Evolutionary conservation across 2,113 vertebrate genomes (phyloP).

Genomic region (Opisthocomus hoazin): DNA sequence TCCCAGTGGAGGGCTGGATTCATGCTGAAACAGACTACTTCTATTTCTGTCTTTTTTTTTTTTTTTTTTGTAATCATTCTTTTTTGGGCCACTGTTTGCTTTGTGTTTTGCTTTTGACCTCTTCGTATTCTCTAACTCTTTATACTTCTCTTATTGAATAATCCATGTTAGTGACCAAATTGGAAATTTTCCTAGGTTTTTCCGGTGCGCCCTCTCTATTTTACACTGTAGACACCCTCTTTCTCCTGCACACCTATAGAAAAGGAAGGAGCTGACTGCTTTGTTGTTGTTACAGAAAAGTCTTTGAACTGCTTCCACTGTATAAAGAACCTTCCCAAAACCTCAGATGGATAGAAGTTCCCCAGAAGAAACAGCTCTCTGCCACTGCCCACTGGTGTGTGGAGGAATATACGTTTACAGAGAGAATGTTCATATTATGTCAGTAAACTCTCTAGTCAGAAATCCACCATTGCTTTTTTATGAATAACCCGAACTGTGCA

Average conservation of each 20-base stretch:
- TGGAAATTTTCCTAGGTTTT: not conserved
- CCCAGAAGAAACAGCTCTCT: not conserved
- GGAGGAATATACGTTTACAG: not conserved
- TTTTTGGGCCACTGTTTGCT: not conserved
- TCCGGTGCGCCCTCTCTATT: not conserved
- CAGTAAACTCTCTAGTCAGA: not conserved
- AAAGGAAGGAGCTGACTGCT: not conserved
- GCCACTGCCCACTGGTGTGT: not conserved
- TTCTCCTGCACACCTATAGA: not conserved
- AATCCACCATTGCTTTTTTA: not conserved
- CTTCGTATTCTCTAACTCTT: fast-evolving
- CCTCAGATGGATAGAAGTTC: not conserved
- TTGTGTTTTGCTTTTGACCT: not conserved
- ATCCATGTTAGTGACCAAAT: not conserved
- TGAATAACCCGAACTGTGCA: not conserved
- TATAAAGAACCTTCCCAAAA: not conserved
- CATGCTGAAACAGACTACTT: not conserved
- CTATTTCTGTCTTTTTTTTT: not conserved
- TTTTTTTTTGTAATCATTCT: not conserved
- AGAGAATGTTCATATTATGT: not conserved
- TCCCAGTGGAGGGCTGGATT: not conserved
- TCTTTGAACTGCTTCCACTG: not conserved
- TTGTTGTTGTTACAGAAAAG: not conserved
- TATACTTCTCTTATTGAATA: not conserved
- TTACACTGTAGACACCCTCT: not conserved